A percentile compares a stretch with the other conserved stretches of the same genome.
Evolutionary conservation across 1,140 invertebrate genomes (phyloP).

Genomic region (Pollicipes pollicipes): DNA sequence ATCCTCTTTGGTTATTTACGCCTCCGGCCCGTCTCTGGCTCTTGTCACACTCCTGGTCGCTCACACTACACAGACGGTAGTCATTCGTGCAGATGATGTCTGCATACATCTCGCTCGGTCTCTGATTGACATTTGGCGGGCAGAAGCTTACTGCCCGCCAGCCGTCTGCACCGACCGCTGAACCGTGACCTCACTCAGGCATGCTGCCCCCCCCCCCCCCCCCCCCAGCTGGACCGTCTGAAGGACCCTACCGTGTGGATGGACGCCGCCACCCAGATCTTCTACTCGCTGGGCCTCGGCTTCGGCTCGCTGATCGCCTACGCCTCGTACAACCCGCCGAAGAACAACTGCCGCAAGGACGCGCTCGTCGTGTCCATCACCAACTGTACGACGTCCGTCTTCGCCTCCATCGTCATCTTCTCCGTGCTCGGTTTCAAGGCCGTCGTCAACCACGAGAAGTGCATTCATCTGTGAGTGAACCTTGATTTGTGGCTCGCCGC

Average conservation of each 20-base stretch:
- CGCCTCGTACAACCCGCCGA: slow-evolving; percentile 24
- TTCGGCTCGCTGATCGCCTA: slow-evolving; percentile 39
- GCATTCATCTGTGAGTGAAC: slow-evolving; percentile 14
- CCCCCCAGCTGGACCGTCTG: slow-evolving; percentile 21
- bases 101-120: no score
- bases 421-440: slow-evolving; percentile 19
- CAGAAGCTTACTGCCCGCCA: no score
- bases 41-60: no score
- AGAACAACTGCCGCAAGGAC: slow-evolving; percentile 28
- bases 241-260: slow-evolving; percentile 28
- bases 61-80: no score
- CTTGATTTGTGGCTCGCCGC: no score
- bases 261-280: slow-evolving; percentile 34
- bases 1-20: no score
- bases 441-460: slow-evolving; percentile 15
- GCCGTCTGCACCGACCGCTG: no score
- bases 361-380: slow-evolving; percentile 29
- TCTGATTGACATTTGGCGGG: no score
- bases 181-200: no score
- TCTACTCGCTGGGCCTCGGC: slow-evolving; percentile 33
- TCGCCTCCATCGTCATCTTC: slow-evolving; percentile 31
- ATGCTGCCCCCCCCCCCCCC: no score
- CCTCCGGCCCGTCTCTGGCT: no score
- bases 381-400: slow-evolving; percentile 33
- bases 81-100: no score